phyloP scores from a whole-genome alignment of 2,888 invertebrate genomes.

The Celastrina argiolus region DNA sequence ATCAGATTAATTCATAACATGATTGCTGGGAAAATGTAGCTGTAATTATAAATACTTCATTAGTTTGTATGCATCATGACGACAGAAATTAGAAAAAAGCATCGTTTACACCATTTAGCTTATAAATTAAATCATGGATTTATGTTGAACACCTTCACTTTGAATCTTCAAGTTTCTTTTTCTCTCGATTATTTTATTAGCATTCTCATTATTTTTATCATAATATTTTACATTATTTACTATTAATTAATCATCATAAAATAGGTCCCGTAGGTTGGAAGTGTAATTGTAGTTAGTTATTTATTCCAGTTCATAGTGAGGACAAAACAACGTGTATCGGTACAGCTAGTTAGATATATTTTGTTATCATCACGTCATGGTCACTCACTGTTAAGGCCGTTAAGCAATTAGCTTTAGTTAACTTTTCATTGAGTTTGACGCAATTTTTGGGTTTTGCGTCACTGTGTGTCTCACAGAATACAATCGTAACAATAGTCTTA shows the following conservation, averaged over 20 bases:
- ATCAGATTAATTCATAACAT: constrained; percentile 21
- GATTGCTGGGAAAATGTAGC: not conserved
- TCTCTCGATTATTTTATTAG: not conserved
- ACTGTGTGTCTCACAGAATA: constrained; percentile 5
- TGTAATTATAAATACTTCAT: not conserved
- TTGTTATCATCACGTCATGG: constrained; percentile 2
- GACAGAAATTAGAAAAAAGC: not conserved
- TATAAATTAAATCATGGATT: no score
- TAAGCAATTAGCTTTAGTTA: constrained; percentile 11
- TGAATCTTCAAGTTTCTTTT: not conserved
- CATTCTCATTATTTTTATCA: not conserved
- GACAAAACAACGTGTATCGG: no score
- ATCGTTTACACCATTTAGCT: not conserved
- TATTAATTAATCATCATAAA: no score
- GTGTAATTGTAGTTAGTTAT: no score
- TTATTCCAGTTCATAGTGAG: no score
- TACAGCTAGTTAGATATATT: not conserved
- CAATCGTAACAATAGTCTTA: constrained; percentile 8
- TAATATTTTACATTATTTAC: no score
- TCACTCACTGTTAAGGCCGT: not conserved
- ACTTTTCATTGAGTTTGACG: constrained; percentile 16
- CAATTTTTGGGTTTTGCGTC: constrained; percentile 14
- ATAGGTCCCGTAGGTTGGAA: no score
- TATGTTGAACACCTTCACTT: not conserved
- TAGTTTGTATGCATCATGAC: not conserved